Evolutionary conservation across 1,140 invertebrate species (phyloP), one percentile per base, ranked within the genome.

Genomic region (Neomicropteryx cornuta): DNA sequence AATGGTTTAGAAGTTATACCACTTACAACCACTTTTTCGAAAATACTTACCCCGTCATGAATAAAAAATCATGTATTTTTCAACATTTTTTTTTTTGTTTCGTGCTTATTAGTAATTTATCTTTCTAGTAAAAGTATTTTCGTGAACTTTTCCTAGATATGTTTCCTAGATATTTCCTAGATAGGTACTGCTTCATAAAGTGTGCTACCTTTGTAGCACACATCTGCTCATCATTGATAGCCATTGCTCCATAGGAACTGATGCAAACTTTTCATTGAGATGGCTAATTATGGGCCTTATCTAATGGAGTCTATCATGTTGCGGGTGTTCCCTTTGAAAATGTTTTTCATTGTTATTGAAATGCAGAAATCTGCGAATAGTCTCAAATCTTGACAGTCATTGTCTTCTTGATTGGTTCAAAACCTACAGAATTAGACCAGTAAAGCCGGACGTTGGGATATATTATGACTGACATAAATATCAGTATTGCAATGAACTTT

Each of bases 221-320:
- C 36, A 41, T 48, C 29, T 33, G 44, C 31, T 45, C 44, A 39
- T 45, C 40, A 45, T 27, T n/a, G 28, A 39, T 16, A 36, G 22
- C 3, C 47, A 35, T 39, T 56, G 49, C 35, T 55, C 48, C 18
- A 33, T 38, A 32, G 44, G 34, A 17, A 58, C 36, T n/a, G n/a
- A n/a, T n/a, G n/a, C n/a, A n/a, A n/a, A n/a, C n/a, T n/a, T n/a
- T 33, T 42, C 42, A 41, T 53, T 50, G 23, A 62, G 38, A 33
- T 49, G 41, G 23, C 49, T 47, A 41, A 55, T 43, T 44, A 62
- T 35, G 30, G 50, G 49, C 37, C 56, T 39, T 31, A 62, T 48
- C 44, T 56, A 60, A 44, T 49, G 51, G 22, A 58, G 45, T 38
- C 44, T 44, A 45, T 62, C 58, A 39, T 55, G 45, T 36, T 54